phyloP scores from a whole-genome alignment of 2,888 invertebrate genomes.

The Sturmia bella region DNA sequence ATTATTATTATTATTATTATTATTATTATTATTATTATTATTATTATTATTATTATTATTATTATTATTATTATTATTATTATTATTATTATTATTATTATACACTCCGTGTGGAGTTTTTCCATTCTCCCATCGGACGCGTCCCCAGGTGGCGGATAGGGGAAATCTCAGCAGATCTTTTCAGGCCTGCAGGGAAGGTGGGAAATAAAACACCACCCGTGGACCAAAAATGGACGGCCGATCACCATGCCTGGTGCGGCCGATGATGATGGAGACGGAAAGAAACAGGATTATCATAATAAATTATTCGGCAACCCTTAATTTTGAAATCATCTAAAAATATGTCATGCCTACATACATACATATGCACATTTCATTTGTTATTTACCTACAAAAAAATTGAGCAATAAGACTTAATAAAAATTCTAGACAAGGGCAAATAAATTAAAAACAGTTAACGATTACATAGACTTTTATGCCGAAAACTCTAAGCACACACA shows the following conservation, averaged over 20 bases:
- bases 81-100: conserved; percentile 5
- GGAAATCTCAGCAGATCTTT: too few relatives aligned
- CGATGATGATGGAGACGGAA: too few relatives aligned
- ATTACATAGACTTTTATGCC: neutral
- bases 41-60: conserved; percentile 10
- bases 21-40: conserved; percentile 13
- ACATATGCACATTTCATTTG: neutral
- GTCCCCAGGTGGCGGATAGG: too few relatives aligned
- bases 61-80: conserved; percentile 13
- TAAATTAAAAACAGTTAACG: conserved; percentile 34
- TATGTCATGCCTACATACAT: neutral
- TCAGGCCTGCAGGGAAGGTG: too few relatives aligned
- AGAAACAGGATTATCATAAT: too few relatives aligned
- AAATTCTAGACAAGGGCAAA: conserved; percentile 54
- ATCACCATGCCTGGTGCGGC: too few relatives aligned
- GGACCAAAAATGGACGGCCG: too few relatives aligned
- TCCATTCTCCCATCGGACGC: too few relatives aligned
- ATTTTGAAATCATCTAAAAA: neutral
- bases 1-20: conserved; percentile 13
- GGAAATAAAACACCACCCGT: too few relatives aligned
- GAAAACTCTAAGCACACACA: neutral
- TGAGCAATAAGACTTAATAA: conserved; percentile 9
- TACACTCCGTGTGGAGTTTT: neutral
- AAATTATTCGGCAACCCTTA: neutral
- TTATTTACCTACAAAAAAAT: conserved; percentile 7